Conservation (phyloP, 2,797 vertebrate species). For the Philypnodon macrostomus region DNA sequence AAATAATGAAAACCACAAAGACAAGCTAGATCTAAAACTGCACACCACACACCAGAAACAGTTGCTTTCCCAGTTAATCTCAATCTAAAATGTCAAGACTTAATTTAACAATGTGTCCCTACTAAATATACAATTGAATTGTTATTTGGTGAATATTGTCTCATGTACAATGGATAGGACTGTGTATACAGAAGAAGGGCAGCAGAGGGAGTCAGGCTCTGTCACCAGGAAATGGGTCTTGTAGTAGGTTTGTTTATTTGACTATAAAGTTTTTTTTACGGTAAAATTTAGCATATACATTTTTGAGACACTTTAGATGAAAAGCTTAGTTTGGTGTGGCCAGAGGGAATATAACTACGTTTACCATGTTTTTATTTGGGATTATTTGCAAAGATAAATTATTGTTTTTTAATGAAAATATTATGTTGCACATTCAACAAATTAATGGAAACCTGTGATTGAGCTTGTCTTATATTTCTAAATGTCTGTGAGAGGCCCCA, state of each 20-base stretch:
- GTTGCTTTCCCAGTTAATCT: no score
- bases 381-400: conserved; percentile 6
- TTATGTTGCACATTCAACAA: conserved; percentile 23
- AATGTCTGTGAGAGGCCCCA: conserved; percentile 62
- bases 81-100: no score
- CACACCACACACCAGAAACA: no score
- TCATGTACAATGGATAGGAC: conserved; percentile 24
- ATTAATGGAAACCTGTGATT: conserved; percentile 49
- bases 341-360: not conserved
- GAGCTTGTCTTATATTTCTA: conserved; percentile 69
- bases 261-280: no score
- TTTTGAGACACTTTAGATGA: not conserved
- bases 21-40: no score
- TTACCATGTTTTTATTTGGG: not conserved
- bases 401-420: conserved; percentile 45
- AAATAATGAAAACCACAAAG: no score
- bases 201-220: conserved; percentile 66
- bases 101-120: no score
- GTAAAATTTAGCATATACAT: no score
- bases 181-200: conserved; percentile 68
- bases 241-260: conserved; percentile 18
- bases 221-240: conserved; percentile 29
- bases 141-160: conserved; percentile 1
- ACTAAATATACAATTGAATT: no score
- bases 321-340: not conserved